Evolutionary conservation across 2,113 vertebrate species (phyloP), one percentile per base, ranked within the genome.

Genomic region (Polypterus senegalus): DNA sequence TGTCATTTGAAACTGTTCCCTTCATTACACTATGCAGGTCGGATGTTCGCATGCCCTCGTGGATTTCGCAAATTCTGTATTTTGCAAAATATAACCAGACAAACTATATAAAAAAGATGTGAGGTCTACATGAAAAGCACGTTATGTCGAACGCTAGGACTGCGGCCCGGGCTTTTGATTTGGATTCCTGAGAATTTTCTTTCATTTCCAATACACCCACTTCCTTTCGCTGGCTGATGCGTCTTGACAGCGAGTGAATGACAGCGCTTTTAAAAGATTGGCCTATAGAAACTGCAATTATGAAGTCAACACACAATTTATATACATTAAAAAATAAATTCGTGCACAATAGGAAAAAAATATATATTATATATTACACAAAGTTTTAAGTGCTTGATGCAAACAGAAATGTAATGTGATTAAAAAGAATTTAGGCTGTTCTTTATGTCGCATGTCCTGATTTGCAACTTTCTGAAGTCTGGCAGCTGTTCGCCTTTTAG

Each of bases 321-420:
- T 7, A 27, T 27, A 27, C 62, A 61, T 66, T 51, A 64, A 60
- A 65, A 70, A 70, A 74, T 54, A 65, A 68, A 70, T 72, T 65
- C 65, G 65, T 69, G 68, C 64, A 70, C 69, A 64, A 63, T 65
- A 64, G 55, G 27, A 27, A 27, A 27, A 58, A 74, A 70, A 78
- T 67, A 54, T 57, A 61, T 67, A 68, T 67, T 70, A 73, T 64
- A 71, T 60, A 48, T 65, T 54, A 54, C 80, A 78, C 61, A 51
- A 74, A 79, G 78, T 9, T 79, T 81, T 84, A 88, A 86, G 81
- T 88, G 84, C 86, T 83, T 76, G 77, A 83, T 85, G 78, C 79
- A 79, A 80, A 57, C 46, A 69, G 59, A 60, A 75, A 76, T 49
- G 70, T 45, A 67, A 71, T 69, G 67, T 6, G n/a, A 71, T 61